phyloP scores from a whole-genome alignment of 2,113 vertebrate genomes.

The Dendrocopos noguchii region DNA sequence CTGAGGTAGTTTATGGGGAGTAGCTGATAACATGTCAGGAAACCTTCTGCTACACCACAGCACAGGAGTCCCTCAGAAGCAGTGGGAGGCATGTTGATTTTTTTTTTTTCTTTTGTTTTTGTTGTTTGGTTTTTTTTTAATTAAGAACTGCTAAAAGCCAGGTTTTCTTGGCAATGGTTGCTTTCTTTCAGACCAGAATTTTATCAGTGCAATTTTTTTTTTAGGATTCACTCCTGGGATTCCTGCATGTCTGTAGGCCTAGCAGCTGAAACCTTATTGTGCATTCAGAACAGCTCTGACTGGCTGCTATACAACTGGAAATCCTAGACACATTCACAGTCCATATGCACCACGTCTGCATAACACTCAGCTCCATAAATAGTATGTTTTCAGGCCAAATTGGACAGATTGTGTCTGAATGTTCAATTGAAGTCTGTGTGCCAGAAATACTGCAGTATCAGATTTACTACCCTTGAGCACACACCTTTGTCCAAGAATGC shows the following conservation, averaged over 20 bases:
- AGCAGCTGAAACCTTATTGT: neutral
- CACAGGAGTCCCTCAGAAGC: neutral
- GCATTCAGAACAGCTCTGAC: constrained; percentile 12
- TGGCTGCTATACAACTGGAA: neutral
- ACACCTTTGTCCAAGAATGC: neutral
- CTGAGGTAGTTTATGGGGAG: neutral
- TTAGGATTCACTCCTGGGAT: neutral
- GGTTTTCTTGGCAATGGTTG: neutral
- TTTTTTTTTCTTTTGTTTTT: neutral
- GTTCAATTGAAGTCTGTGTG: neutral
- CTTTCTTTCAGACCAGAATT: neutral
- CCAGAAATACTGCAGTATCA: neutral
- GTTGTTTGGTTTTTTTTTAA: neutral
- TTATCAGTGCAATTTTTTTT: neutral
- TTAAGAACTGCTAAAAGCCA: neutral
- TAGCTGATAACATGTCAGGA: neutral
- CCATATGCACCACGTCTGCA: neutral
- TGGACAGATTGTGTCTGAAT: neutral
- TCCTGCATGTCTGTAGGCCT: neutral
- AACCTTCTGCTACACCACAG: neutral
- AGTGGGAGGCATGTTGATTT: fast-evolving
- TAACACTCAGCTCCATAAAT: constrained; percentile 5
- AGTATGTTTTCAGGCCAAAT: neutral
- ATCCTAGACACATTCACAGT: constrained; percentile 36
- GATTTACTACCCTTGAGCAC: neutral